These are phyloP conservation scores for Jordanella pulchra DNA, from an alignment of 2,797 vertebrate genomes.

Conservation along the genomic window DNA sequence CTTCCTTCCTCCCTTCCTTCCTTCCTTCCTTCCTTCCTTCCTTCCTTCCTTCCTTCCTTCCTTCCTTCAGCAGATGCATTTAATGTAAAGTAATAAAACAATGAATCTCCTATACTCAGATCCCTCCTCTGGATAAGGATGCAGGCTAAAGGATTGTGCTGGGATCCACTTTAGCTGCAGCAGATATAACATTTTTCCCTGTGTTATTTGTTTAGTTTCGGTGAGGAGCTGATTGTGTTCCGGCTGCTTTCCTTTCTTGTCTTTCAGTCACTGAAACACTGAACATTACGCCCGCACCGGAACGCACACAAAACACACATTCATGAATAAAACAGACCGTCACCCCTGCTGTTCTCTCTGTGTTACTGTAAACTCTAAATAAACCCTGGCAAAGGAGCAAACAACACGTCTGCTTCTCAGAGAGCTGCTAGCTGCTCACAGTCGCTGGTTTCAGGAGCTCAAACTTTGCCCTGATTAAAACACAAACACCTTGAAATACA, in stretches of 20 bases:
- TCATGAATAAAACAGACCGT: slow-evolving; percentile 39
- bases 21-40: slow-evolving; percentile 20
- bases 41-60: slow-evolving; percentile 21
- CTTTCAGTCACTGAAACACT: slow-evolving; percentile 10
- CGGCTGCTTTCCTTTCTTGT: slow-evolving; percentile 7
- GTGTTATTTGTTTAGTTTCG: slow-evolving; percentile 18
- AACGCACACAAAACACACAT: slow-evolving; percentile 9
- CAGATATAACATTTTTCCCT: neutral
- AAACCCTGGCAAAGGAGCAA: slow-evolving; percentile 13
- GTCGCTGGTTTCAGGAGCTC: slow-evolving; percentile 1
- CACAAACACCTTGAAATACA: neutral
- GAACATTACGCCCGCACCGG: slow-evolving; percentile 5
- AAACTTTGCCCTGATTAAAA: neutral
- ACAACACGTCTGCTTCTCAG: slow-evolving; percentile 6
- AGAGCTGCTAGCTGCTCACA: slow-evolving; percentile 3
- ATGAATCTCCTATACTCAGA: slow-evolving; percentile 29
- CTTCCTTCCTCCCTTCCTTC: too few relatives aligned
- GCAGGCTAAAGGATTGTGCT: slow-evolving; percentile 4
- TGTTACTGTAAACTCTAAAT: slow-evolving; percentile 29
- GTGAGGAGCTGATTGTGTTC: slow-evolving; percentile 6
- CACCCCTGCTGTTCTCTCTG: slow-evolving; percentile 22
- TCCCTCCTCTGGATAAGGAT: slow-evolving; percentile 46
- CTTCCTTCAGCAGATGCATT: slow-evolving; percentile 39
- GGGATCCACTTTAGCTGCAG: slow-evolving; percentile 11
- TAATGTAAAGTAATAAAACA: slow-evolving; percentile 59